These are phyloP conservation scores for Drosophila insularis DNA, from an alignment of 1,140 invertebrate species.

Conservation along the genomic window DNA sequence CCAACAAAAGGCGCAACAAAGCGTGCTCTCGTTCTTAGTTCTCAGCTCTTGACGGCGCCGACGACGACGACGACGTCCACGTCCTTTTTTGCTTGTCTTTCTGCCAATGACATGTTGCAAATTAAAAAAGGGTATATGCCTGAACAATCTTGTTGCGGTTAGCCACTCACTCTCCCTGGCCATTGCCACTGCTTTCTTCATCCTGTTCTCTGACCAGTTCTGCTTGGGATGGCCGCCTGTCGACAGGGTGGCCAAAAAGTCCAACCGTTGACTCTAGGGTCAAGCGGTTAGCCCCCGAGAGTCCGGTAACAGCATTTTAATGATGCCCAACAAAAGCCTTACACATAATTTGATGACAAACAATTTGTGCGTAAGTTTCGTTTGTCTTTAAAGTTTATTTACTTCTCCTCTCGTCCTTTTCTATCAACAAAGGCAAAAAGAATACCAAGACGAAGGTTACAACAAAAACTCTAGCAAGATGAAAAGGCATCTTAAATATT, in stretches of 20 bases:
- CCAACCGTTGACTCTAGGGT: slow-evolving; percentile 18
- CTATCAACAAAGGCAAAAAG: slow-evolving; percentile 7
- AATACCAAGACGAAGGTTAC: slow-evolving; percentile 15
- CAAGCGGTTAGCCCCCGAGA: slow-evolving; percentile 24
- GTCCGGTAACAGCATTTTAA: slow-evolving; percentile 75
- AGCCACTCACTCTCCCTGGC: slow-evolving; percentile 9
- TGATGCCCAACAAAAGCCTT: slow-evolving; percentile 67
- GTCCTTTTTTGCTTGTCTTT: slow-evolving; percentile 71
- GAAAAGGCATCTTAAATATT: slow-evolving; percentile 63
- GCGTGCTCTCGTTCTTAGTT: slow-evolving; percentile 43
- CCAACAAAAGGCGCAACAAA: slow-evolving; percentile 73
- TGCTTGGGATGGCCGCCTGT: slow-evolving; percentile 13
- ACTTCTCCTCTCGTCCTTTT: slow-evolving; percentile 34
- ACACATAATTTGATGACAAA: slow-evolving; percentile 78
- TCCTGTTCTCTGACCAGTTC: background rate
- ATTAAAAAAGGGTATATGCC: slow-evolving; percentile 80
- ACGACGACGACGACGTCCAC: slow-evolving; percentile 29
- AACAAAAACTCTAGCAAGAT: slow-evolving; percentile 39
- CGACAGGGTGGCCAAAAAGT: slow-evolving; percentile 17
- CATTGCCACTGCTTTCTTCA: background rate
- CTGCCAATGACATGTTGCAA: slow-evolving; percentile 80
- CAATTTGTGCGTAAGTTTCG: slow-evolving; percentile 69
- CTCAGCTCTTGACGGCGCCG: slow-evolving; percentile 3
- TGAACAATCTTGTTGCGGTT: slow-evolving; percentile 75
- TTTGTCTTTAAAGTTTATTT: slow-evolving; percentile 61